These are phyloP conservation scores for Lepisosteus oculatus DNA, from an alignment of 2,113 vertebrate species.

Conservation along the genomic window DNA sequence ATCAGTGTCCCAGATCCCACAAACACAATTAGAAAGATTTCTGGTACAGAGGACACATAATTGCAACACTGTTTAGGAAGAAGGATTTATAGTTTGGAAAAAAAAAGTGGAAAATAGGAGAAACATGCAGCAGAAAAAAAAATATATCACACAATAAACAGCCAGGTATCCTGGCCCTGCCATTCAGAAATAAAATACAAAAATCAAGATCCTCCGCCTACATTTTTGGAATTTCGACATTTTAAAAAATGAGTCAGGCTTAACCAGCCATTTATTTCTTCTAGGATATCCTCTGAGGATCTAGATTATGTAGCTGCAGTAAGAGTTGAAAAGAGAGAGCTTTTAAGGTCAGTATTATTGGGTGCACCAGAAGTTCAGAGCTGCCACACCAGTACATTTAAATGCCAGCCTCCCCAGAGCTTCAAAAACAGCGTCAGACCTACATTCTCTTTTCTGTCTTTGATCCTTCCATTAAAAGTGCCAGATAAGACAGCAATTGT, in stretches of 20 bases:
- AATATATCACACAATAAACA: neutral
- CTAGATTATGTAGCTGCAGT: constrained; percentile 7
- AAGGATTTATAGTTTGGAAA: constrained; percentile 19
- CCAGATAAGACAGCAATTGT: neutral
- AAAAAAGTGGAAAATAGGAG: neutral
- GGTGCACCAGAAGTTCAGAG: constrained; percentile 29
- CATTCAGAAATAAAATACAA: neutral
- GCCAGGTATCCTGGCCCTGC: too few species aligned
- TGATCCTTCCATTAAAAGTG: neutral
- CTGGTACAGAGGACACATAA: constrained; percentile 26
- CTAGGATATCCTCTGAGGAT: neutral
- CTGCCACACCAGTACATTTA: constrained; percentile 20
- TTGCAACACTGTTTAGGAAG: constrained; percentile 13
- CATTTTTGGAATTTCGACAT: neutral
- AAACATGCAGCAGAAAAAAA: constrained; percentile 7
- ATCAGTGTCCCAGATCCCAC: constrained; percentile 27
- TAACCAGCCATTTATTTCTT: neutral
- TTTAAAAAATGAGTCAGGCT: neutral
- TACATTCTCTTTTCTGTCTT: neutral
- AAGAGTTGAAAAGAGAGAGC: constrained; percentile 21
- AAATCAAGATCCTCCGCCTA: neutral
- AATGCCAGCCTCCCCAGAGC: constrained; percentile 30
- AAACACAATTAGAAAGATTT: constrained; percentile 37
- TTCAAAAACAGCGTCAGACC: constrained; percentile 23
- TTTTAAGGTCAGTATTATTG: neutral